phyloP scores from a whole-genome alignment of 2,113 vertebrate genomes.

The Rissa tridactyla region DNA sequence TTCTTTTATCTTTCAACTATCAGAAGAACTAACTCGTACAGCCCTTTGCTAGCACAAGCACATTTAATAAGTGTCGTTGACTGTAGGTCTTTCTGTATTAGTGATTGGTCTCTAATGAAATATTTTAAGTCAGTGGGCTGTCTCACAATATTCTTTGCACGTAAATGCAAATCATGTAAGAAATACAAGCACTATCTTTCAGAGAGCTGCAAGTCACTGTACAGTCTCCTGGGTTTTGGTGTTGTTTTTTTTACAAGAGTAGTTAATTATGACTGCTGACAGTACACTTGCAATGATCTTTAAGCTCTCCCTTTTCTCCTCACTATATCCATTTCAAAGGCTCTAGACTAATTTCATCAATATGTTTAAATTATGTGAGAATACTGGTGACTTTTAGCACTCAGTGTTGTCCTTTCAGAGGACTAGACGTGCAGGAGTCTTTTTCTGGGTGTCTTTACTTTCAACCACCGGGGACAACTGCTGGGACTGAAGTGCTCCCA shows the following conservation, averaged over 20 bases:
- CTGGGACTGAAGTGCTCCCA: neutral
- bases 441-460: neutral
- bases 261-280: neutral
- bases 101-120: neutral
- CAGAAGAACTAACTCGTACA: neutral
- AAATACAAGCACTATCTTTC: neutral
- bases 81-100: neutral
- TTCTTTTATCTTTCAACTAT: neutral
- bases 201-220: neutral
- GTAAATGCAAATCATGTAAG: neutral
- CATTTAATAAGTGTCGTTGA: neutral
- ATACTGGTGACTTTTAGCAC: neutral
- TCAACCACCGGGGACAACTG: neutral
- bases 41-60: neutral
- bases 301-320: neutral
- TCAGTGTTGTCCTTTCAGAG: neutral
- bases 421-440: neutral
- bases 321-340: neutral
- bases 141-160: neutral
- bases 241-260: neutral
- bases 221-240: neutral
- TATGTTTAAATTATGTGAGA: neutral
- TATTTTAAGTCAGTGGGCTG: neutral
- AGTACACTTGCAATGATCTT: neutral
- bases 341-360: neutral